These are phyloP conservation scores for Cheilosia urbana DNA, from an alignment of 2,888 invertebrate species.

Conservation along the genomic window DNA sequence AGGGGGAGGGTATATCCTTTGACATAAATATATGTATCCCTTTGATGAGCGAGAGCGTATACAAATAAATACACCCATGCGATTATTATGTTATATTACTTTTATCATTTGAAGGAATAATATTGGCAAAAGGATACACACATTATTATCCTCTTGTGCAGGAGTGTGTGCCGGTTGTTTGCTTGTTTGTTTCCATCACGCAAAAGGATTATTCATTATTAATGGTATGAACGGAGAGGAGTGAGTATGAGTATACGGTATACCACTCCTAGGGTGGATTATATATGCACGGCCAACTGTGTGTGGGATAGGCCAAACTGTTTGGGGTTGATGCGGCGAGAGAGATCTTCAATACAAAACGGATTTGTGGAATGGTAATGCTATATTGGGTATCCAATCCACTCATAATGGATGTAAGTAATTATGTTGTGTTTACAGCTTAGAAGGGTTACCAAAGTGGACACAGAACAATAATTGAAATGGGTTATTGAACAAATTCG, in stretches of 20 bases:
- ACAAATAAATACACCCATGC: constrained; percentile 20
- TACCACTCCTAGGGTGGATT: constrained; percentile 22
- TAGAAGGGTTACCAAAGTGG: constrained; percentile 9
- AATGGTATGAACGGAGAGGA: not conserved
- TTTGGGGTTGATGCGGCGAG: not conserved
- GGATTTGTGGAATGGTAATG: constrained; percentile 9
- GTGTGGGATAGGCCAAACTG: no score
- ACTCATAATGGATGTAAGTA: constrained; percentile 9
- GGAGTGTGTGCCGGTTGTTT: not conserved
- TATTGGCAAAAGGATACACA: constrained; percentile 27
- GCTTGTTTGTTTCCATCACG: constrained; percentile 13
- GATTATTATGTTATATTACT: constrained; percentile 44
- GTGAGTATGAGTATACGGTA: not conserved
- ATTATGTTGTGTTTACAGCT: constrained; percentile 16
- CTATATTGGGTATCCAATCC: no score
- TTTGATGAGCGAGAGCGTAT: constrained; percentile 9
- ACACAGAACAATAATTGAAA: not conserved
- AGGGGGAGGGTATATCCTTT: not conserved
- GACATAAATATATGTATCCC: constrained; percentile 9
- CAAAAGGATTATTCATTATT: constrained; percentile 53
- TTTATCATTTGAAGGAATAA: constrained; percentile 42
- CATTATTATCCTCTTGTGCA: constrained; percentile 7
- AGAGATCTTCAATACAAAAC: not conserved
- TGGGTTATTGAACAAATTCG: no score
- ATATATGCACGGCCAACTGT: not conserved